Evolutionary conservation across 2,888 invertebrate species (phyloP).

Genomic region (Ichneumon xanthorius): DNA sequence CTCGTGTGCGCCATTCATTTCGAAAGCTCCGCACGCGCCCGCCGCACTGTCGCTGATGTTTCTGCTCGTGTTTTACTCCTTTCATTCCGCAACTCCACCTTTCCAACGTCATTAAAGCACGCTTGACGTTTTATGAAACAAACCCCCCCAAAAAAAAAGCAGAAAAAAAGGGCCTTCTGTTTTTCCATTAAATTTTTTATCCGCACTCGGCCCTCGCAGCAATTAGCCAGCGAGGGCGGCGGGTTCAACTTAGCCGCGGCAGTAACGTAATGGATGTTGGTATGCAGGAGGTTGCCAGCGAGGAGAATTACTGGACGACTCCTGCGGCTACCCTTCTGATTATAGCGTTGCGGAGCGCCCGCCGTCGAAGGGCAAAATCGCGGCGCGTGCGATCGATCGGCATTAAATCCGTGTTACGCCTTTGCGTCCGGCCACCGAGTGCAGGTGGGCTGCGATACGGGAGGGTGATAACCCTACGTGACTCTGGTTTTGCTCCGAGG

Average conservation of each 20-base stretch:
- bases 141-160: not conserved
- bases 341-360: not conserved
- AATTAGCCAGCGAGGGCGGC: slow-evolving; percentile 47
- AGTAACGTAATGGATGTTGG: slow-evolving; percentile 16
- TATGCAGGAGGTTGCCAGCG: not conserved
- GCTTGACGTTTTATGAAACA: slow-evolving; percentile 38
- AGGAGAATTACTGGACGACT: not conserved
- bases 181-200: slow-evolving; percentile 43
- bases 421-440: not conserved
- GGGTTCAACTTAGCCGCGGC: not conserved
- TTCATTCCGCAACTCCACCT: slow-evolving; percentile 22
- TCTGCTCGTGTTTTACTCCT: slow-evolving; percentile 10
- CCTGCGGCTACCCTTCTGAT: not conserved
- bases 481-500: not conserved
- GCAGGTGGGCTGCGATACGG: not conserved
- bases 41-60: slow-evolving; percentile 21
- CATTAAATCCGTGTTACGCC: not conserved
- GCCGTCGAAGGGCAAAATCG: not conserved
- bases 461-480: not conserved
- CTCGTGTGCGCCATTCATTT: slow-evolving; percentile 65
- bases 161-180: slow-evolving; percentile 27
- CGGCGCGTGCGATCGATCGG: slow-evolving; percentile 7
- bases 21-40: not conserved
- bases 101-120: slow-evolving; percentile 45
- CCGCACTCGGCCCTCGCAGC: slow-evolving; percentile 40